These are phyloP conservation scores for Oikopleura vanhoeffeni DNA, from an alignment of 23 tunicate genomes.

Conservation along the genomic window DNA sequence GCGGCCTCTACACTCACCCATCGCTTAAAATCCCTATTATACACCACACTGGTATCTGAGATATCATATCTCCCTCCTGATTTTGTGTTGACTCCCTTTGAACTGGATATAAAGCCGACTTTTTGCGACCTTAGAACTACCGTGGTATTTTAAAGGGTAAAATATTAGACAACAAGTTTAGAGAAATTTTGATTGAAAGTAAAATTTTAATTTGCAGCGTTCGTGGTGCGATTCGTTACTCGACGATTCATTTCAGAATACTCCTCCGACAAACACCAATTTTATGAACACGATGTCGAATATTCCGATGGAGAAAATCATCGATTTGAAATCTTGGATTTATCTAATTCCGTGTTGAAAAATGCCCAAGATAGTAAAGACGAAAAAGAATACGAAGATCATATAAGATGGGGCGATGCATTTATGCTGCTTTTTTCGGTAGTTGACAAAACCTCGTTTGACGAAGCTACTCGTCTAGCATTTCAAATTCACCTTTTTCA, in stretches of 20 bases:
- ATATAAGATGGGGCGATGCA: neutral
- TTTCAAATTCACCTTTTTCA: neutral
- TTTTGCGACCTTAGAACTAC: too few relatives aligned
- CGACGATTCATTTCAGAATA: conserved; percentile 31
- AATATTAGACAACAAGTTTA: too few relatives aligned
- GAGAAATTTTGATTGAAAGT: neutral
- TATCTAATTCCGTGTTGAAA: neutral
- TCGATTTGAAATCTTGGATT: neutral
- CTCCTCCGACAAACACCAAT: conserved; percentile 14
- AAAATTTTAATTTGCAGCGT: conserved; percentile 20
- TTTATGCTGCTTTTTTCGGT: neutral
- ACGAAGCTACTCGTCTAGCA: neutral
- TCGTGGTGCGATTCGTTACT: conserved; percentile 29
- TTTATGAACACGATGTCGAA: neutral
- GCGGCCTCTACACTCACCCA: too few relatives aligned
- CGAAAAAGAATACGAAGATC: neutral
- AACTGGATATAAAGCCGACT: too few relatives aligned
- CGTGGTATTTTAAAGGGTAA: too few relatives aligned
- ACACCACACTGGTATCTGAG: too few relatives aligned
- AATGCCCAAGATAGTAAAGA: neutral
- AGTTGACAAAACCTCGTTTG: neutral
- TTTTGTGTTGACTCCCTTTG: too few relatives aligned
- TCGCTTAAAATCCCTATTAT: too few relatives aligned
- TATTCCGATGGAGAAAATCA: neutral
- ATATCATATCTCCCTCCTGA: too few relatives aligned